These are phyloP conservation scores for Phaethon lepturus DNA, from an alignment of 2,113 vertebrate species.

Conservation along the genomic window DNA sequence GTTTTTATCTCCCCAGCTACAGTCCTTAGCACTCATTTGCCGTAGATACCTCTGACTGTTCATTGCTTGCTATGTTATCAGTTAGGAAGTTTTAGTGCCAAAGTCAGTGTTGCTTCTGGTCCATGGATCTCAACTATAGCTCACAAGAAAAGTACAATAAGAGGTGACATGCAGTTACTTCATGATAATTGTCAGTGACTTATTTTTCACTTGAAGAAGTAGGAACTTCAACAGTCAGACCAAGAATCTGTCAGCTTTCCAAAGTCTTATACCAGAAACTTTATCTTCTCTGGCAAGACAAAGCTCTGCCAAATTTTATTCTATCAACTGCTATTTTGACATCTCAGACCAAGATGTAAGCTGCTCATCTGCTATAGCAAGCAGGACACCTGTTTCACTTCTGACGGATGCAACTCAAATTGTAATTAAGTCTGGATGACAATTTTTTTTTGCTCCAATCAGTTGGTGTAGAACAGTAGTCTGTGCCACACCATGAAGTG, in stretches of 20 bases:
- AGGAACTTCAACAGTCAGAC: neutral
- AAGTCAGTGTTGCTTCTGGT: neutral
- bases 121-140: neutral
- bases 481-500: neutral
- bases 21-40: neutral
- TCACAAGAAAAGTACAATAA: neutral
- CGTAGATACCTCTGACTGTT: neutral
- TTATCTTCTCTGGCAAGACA: neutral
- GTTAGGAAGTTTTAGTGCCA: neutral
- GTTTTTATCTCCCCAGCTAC: neutral
- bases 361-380: neutral
- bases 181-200: neutral
- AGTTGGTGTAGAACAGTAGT: neutral
- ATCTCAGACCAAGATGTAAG: neutral
- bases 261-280: neutral
- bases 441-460: neutral
- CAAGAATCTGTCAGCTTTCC: neutral
- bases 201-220: neutral
- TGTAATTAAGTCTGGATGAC: neutral
- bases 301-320: neutral
- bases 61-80: neutral
- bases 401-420: neutral
- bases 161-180: neutral
- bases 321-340: neutral
- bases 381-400: neutral